phyloP scores from a whole-genome alignment of 2,113 vertebrate species.

The Ptyas mucosa region DNA sequence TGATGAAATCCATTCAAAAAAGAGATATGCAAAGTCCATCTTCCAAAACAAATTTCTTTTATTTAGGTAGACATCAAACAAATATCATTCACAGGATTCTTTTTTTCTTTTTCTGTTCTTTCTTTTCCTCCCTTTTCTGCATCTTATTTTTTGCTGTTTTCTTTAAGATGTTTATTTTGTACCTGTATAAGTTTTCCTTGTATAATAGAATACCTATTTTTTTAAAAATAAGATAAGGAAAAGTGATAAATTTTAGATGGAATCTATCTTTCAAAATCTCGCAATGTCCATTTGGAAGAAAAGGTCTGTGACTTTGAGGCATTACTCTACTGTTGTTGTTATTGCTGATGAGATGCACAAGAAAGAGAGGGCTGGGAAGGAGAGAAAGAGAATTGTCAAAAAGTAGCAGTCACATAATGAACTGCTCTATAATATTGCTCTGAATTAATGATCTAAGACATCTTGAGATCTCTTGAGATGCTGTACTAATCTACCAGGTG shows the following conservation, averaged over 20 bases:
- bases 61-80: too few relatives aligned
- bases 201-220: background rate
- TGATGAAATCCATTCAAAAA: too few relatives aligned
- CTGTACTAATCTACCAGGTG: background rate
- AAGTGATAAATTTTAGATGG: constrained; percentile 29
- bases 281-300: constrained; percentile 34
- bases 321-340: background rate
- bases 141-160: background rate
- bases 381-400: background rate
- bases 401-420: background rate
- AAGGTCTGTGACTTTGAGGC: background rate
- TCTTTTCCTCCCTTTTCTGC: background rate
- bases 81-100: background rate
- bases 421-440: background rate
- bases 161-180: background rate
- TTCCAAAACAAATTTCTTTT: too few relatives aligned
- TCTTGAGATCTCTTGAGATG: background rate
- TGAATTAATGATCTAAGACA: background rate
- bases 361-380: background rate
- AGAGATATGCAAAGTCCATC: too few relatives aligned
- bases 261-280: background rate
- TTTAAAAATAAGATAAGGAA: background rate
- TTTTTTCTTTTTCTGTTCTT: background rate
- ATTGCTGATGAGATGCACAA: background rate
- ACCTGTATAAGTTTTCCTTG: background rate